These are phyloP conservation scores for Nymphalis io DNA, from an alignment of 1,140 invertebrate genomes.

Conservation along the genomic window DNA sequence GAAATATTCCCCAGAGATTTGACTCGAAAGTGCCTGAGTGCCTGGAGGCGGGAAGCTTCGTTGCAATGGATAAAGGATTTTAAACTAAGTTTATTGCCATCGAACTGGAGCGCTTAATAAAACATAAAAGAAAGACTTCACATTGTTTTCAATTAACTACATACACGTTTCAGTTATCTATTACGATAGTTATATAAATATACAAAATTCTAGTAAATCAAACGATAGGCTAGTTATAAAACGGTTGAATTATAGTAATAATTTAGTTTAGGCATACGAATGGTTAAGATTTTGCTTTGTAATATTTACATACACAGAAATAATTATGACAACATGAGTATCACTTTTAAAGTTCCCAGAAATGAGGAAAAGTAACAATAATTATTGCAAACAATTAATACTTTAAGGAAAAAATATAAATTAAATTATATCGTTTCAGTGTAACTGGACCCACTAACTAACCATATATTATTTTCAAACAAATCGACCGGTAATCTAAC, in stretches of 20 bases:
- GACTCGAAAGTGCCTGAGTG: conserved; percentile 39
- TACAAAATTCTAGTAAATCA: too few species aligned
- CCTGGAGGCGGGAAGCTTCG: conserved; percentile 29
- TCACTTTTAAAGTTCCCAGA: neutral
- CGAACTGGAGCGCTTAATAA: conserved; percentile 16
- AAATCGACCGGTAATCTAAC: conserved; percentile 15
- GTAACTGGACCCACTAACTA: too few species aligned
- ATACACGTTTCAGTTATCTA: neutral
- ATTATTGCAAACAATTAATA: neutral
- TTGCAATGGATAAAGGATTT: conserved; percentile 49
- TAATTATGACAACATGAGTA: neutral
- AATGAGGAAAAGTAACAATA: neutral
- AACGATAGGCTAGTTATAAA: too few species aligned
- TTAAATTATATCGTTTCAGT: too few species aligned
- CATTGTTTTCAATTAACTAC: neutral
- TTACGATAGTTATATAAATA: too few species aligned
- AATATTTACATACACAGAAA: conserved; percentile 6
- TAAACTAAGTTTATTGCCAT: conserved; percentile 67
- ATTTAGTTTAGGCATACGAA: neutral
- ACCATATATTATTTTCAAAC: conserved; percentile 10
- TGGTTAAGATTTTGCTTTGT: conserved; percentile 5
- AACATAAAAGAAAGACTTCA: neutral
- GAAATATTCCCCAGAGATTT: conserved; percentile 49
- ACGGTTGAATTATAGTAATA: neutral
- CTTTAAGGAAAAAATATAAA: neutral